Conservation (phyloP, 2,113 vertebrate genomes). For the Hemibagrus wyckioides region DNA sequence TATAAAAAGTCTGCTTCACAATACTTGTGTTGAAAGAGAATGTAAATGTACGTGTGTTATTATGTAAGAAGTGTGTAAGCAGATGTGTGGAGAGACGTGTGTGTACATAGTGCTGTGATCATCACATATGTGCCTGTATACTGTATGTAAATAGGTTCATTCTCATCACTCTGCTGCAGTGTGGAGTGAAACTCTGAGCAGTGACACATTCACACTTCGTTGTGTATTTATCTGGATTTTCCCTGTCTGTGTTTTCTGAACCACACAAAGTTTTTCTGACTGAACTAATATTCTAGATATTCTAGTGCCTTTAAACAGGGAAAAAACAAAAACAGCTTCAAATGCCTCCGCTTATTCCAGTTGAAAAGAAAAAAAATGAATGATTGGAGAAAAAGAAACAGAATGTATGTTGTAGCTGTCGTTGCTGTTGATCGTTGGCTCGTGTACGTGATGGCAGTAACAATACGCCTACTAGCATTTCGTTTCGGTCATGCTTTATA, state of each 20-base stretch:
- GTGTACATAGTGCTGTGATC: neutral
- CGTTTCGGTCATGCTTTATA: neutral
- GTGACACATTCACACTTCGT: conserved; percentile 23
- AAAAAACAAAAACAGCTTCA: neutral
- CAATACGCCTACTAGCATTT: neutral
- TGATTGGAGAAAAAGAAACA: neutral
- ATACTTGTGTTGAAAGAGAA: neutral
- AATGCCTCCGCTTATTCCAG: neutral
- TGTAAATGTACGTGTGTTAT: neutral
- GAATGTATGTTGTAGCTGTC: neutral
- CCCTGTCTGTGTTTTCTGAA: conserved; percentile 28
- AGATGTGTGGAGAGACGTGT: neutral
- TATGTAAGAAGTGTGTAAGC: neutral
- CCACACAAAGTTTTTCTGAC: neutral
- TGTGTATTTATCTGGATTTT: conserved; percentile 37
- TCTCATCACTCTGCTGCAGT: conserved; percentile 14
- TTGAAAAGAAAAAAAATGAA: neutral
- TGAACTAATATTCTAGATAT: neutral
- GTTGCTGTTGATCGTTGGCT: neutral
- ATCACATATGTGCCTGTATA: conserved; percentile 2
- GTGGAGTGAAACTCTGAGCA: neutral
- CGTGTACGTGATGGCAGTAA: neutral
- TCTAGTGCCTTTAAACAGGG: neutral
- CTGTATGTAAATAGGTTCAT: neutral
- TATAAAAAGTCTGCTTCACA: neutral